Conservation (phyloP, 2,113 vertebrate species). For the Campylomormyrus tamandua region DNA sequence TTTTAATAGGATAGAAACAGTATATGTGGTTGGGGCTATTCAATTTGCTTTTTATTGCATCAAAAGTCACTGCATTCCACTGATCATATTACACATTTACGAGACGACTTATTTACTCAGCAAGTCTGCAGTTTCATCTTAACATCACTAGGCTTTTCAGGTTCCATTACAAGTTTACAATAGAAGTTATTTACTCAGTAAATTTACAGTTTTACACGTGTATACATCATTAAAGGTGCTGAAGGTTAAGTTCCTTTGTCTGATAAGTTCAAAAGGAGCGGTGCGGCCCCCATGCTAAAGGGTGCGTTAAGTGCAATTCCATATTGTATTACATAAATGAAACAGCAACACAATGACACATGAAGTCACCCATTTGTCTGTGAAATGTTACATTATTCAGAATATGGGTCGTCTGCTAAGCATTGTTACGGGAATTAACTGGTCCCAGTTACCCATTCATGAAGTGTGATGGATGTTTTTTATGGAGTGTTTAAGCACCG, state of each 20-base stretch:
- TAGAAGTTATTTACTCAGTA: not conserved
- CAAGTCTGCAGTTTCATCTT: not conserved
- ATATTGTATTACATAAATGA: not conserved
- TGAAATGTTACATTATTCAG: not conserved
- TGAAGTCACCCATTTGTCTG: not conserved
- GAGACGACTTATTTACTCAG: not conserved
- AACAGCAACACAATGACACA: not conserved
- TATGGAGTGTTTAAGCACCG: not conserved
- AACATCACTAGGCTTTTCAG: not conserved
- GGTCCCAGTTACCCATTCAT: not conserved
- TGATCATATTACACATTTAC: not conserved
- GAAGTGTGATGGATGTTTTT: slow-evolving; percentile 1
- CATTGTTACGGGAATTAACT: not conserved
- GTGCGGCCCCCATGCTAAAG: not conserved
- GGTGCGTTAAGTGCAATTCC: not conserved
- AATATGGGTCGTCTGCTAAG: not conserved
- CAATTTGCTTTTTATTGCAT: not conserved
- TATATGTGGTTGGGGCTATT: not conserved
- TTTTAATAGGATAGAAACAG: not conserved
- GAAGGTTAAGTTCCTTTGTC: not conserved
- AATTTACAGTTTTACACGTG: not conserved
- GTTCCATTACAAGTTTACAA: not conserved
- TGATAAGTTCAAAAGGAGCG: not conserved
- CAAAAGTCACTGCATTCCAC: not conserved
- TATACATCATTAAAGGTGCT: not conserved